Percentiles rank a stretch among this genome's conserved stretches.
Evolutionary conservation across 2,888 invertebrate species (phyloP).

Genomic region (Eurytoma californica): DNA sequence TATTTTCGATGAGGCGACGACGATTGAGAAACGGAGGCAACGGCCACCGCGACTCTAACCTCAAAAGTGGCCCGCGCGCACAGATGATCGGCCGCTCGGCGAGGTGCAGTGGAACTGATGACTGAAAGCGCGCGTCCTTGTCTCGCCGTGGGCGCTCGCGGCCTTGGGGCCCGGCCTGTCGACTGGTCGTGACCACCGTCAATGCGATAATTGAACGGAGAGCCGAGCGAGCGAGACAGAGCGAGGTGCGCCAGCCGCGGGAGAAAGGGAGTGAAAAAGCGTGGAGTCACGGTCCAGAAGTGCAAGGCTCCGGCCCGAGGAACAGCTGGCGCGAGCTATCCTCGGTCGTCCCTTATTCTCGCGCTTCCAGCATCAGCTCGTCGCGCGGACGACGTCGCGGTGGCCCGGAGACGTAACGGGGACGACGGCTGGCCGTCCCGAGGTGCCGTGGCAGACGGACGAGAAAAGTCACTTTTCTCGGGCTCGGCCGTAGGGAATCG

Average conservation of each 20-base stretch:
- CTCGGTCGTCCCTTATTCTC: not conserved
- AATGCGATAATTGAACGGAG: not conserved
- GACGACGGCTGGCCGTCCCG: not conserved
- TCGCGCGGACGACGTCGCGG: not conserved
- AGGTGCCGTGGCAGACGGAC: not conserved
- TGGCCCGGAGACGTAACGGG: not conserved
- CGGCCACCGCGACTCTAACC: constrained; percentile 27
- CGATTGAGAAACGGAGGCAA: not conserved
- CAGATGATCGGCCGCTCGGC: constrained; percentile 5
- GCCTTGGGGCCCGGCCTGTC: not conserved
- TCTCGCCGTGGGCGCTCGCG: constrained; percentile 12
- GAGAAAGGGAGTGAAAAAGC: constrained; percentile 21
- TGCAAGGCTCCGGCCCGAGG: not conserved
- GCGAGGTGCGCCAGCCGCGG: not conserved
- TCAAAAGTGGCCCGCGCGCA: constrained; percentile 17
- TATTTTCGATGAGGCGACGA: not conserved
- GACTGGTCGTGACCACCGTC: not conserved
- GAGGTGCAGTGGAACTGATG: constrained; percentile 1
- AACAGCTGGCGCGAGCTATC: not conserved
- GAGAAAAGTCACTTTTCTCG: not conserved
- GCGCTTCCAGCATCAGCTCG: not conserved
- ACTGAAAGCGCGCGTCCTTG: not conserved
- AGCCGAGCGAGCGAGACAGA: not conserved
- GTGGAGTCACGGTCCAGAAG: constrained; percentile 37
- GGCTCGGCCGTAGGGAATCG: not conserved